Evolutionary conservation across 2,797 vertebrate species (phyloP).

Genomic region (Molossus molossus): DNA sequence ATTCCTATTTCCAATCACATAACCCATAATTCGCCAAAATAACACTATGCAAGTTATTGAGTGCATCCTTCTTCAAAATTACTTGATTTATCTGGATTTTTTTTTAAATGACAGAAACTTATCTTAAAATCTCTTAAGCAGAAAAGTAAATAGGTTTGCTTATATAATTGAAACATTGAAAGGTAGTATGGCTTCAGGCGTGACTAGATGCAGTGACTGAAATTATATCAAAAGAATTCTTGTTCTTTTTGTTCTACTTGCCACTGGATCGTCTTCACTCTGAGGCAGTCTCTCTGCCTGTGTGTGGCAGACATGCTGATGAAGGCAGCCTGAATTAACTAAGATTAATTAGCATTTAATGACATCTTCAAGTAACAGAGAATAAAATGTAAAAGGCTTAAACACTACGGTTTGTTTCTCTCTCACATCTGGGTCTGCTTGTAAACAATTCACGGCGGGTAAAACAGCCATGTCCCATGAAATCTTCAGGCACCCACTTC

Average conservation of each 20-base stretch:
- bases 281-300: not conserved
- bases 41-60: not conserved
- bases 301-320: not conserved
- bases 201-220: not conserved
- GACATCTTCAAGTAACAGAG: not conserved
- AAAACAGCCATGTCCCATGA: not conserved
- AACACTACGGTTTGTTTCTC: not conserved
- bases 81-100: not conserved
- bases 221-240: not conserved
- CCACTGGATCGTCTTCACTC: not conserved
- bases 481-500: not conserved
- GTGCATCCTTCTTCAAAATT: not conserved
- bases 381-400: not conserved
- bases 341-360: constrained; percentile 44
- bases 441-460: not conserved
- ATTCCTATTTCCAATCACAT: not conserved
- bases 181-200: not conserved
- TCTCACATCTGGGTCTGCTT: not conserved
- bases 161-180: constrained; percentile 59
- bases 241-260: not conserved
- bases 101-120: constrained; percentile 14
- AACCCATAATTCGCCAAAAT: constrained; percentile 21
- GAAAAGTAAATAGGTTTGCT: constrained; percentile 36
- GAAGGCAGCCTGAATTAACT: not conserved
- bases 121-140: constrained; percentile 9